Conservation (phyloP, 2,113 vertebrate genomes). For the Solea solea region DNA sequence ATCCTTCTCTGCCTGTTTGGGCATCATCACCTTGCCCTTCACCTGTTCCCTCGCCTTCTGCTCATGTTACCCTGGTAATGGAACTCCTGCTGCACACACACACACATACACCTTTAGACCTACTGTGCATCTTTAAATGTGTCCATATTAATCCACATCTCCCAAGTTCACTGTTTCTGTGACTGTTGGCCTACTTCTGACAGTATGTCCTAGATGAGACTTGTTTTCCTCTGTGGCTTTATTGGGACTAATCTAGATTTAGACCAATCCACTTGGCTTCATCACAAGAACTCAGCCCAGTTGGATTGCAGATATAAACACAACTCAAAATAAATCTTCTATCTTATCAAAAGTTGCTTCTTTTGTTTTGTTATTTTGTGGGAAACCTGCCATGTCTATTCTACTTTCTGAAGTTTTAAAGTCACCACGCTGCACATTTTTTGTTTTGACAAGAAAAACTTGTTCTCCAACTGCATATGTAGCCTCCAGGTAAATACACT, state of each 20-base stretch:
- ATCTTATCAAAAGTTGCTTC: not conserved
- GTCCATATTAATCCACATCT: slow-evolving; percentile 26
- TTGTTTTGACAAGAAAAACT: not conserved
- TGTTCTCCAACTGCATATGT: not conserved
- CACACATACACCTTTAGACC: slow-evolving; percentile 9
- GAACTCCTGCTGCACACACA: slow-evolving; percentile 22
- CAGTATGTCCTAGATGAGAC: slow-evolving; percentile 36
- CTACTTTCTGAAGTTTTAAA: not conserved
- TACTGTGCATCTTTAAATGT: slow-evolving; percentile 48
- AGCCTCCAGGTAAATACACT: not conserved
- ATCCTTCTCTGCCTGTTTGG: slow-evolving; percentile 30
- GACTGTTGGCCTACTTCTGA: slow-evolving; percentile 60
- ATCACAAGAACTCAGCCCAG: slow-evolving; percentile 14
- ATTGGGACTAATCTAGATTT: slow-evolving; percentile 54
- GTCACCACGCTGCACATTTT: not conserved
- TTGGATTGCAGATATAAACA: slow-evolving; percentile 27
- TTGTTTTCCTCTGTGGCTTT: slow-evolving; percentile 26
- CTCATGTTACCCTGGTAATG: slow-evolving; percentile 48
- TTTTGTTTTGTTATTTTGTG: no score
- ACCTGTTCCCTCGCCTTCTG: not conserved
- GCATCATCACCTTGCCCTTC: not conserved
- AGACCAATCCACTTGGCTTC: slow-evolving; percentile 47
- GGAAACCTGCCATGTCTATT: not conserved
- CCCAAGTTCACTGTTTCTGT: slow-evolving; percentile 8
- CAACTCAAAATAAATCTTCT: not conserved